Evolutionary conservation across 2,888 invertebrate genomes (phyloP).

Genomic region (Caenorhabditis sp.): DNA sequence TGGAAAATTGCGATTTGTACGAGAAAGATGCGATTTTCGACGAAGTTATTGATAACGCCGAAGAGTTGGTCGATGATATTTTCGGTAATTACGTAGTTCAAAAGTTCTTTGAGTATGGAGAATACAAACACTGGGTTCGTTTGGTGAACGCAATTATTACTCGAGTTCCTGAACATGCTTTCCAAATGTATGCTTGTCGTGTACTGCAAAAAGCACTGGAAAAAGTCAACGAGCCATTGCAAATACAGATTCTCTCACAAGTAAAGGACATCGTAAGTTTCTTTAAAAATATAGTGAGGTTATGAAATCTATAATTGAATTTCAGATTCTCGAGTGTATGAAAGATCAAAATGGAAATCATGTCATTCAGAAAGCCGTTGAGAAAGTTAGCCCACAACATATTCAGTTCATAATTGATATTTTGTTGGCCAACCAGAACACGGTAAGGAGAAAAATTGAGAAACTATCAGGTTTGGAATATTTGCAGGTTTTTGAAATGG

Average conservation of each 20-base stretch:
- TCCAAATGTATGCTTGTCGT: conserved; percentile 90
- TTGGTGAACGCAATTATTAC: conserved; percentile 73
- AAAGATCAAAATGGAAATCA: conserved; percentile 99
- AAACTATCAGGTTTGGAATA: background rate
- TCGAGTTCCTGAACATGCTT: conserved; percentile 88
- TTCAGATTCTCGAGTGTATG: conserved; percentile 83
- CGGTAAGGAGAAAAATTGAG: background rate
- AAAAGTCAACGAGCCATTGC: conserved; percentile 55
- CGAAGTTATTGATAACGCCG: conserved; percentile 92
- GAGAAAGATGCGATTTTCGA: conserved; percentile 98
- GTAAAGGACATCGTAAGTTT: conserved; percentile 16
- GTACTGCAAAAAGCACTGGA: conserved; percentile 99
- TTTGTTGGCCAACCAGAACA: conserved; percentile 4
- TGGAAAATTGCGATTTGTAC: conserved; percentile 90
- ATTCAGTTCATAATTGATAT: conserved; percentile 90
- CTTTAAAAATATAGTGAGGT: background rate
- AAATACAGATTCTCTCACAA: conserved; percentile 26
- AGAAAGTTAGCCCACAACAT: conserved; percentile 93
- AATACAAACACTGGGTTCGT: conserved; percentile 93
- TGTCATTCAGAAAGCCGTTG: conserved; percentile 93
- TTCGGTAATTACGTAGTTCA: conserved; percentile 95
- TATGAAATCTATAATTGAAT: background rate
- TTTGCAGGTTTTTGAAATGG: conserved; percentile 83
- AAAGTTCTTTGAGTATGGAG: conserved; percentile 98
- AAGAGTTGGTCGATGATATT: conserved; percentile 97